Evolutionary conservation across 2,797 vertebrate species (phyloP), one percentile per base, ranked within the genome.

Genomic region (Phyllotis vaccarum): DNA sequence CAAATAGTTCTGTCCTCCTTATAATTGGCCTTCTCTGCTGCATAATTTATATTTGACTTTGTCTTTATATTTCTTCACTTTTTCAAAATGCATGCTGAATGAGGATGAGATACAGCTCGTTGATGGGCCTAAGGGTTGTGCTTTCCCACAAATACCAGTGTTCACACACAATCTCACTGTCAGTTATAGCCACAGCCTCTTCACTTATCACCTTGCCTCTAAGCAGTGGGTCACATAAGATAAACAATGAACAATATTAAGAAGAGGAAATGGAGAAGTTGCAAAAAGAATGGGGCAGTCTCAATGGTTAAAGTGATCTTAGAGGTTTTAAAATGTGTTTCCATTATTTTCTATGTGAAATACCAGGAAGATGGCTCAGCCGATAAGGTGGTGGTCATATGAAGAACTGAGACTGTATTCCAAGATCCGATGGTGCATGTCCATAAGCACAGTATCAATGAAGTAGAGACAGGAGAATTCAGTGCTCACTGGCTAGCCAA

Each of bases 11-110:
- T 94, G 95, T 31, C 46, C 76, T 95, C 78, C 37, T 72, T 80
- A 0, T 96, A 96, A 96, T 88, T 95, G 29, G 24, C 58, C 34
- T 93, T 60, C 86, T 76, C 70, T 96, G 81, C 75, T 95, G 78
- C 94, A 91, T 97, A 94, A 97, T 98, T 97, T 91, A 95, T 97
- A 92, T 94, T 95, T 97, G 93, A 6, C 90, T 98, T 98, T 82
- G 80, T 82, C 96, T 97, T 98, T 90, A 19, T 94, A 1, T 93
- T 90, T 96, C 86, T 96, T 70, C 92, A 24, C 83, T 64, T 78
- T 92, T 96, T 97, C 56, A 89, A 16, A 90, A 96, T 97, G 91
- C 91, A 52, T 68, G 16, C 91, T 62, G n/a, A 31, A 74, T 95
- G 93, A 87, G 82, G 72, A 66, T 43, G 43, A 49, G 93, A 80